Percentiles rank a stretch among this genome's conserved stretches.
These are phyloP conservation scores for Miichthys miiuy DNA, from an alignment of 2,797 vertebrate genomes.

Conservation along the genomic window DNA sequence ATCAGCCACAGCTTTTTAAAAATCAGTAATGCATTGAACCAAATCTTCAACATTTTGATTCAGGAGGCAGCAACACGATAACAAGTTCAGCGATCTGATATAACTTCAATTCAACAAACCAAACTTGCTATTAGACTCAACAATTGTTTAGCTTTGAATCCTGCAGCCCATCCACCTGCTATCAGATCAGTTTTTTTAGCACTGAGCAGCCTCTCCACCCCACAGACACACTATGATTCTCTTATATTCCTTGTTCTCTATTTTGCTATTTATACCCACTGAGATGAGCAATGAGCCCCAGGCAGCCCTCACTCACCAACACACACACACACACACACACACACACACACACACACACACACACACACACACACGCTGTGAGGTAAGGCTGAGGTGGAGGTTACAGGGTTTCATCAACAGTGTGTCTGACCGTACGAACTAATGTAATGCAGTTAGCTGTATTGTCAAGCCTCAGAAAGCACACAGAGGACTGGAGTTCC, in stretches of 20 bases:
- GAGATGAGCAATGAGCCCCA: constrained; percentile 77
- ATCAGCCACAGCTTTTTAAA: not conserved
- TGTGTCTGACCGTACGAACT: constrained; percentile 65
- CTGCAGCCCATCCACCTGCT: constrained; percentile 48
- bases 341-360: constrained; percentile 6
- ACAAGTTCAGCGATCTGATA: not conserved
- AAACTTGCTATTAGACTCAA: constrained; percentile 18
- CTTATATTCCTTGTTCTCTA: constrained; percentile 68
- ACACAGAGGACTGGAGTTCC: constrained; percentile 27
- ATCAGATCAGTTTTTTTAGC: constrained; percentile 37
- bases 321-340: constrained; percentile 1
- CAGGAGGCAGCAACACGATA: not conserved
- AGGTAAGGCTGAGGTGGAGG: constrained; percentile 64
- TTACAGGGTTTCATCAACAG: constrained; percentile 66
- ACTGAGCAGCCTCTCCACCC: constrained; percentile 51
- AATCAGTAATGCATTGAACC: not conserved
- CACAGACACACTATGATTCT: constrained; percentile 65
- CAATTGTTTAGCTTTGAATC: constrained; percentile 48
- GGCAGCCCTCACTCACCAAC: constrained; percentile 70
- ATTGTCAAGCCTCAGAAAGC: constrained; percentile 50
- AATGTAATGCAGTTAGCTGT: constrained; percentile 65
- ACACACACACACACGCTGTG: constrained; percentile 34
- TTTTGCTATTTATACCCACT: constrained; percentile 81
- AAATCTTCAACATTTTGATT: not conserved
- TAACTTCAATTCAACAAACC: not conserved